These are phyloP conservation scores for Muscicapa adusta DNA, from an alignment of 2,113 vertebrate genomes.

Conservation along the genomic window DNA sequence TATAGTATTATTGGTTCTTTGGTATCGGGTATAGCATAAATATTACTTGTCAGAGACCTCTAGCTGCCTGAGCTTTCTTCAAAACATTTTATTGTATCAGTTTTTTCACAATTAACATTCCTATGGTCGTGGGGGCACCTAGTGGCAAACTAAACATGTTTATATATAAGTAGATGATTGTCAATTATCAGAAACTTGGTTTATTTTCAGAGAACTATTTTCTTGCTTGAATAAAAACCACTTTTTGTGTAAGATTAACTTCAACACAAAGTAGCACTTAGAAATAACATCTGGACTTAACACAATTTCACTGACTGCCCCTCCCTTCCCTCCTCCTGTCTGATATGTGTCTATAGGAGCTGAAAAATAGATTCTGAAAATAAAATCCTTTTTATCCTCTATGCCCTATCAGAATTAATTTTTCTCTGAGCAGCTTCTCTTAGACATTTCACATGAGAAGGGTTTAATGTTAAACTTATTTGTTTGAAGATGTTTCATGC, in stretches of 20 bases:
- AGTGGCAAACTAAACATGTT: slow-evolving; percentile 18
- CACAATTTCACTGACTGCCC: neutral
- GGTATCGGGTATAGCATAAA: neutral
- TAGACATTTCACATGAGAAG: neutral
- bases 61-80: neutral
- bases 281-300: neutral
- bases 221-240: neutral
- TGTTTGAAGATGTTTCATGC: neutral
- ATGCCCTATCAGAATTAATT: neutral
- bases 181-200: neutral
- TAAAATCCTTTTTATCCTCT: neutral
- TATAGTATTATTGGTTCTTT: neutral
- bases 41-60: neutral
- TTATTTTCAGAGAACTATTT: neutral
- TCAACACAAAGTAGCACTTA: neutral
- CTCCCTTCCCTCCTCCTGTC: neutral
- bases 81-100: neutral
- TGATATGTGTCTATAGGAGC: neutral
- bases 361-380: neutral
- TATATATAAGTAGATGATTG: accelerated
- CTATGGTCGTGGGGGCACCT: slow-evolving; percentile 62
- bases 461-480: neutral
- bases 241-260: neutral
- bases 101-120: neutral
- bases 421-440: neutral